Conservation (phyloP, 2,113 vertebrate genomes). For the Hemiscyllium ocellatum region DNA sequence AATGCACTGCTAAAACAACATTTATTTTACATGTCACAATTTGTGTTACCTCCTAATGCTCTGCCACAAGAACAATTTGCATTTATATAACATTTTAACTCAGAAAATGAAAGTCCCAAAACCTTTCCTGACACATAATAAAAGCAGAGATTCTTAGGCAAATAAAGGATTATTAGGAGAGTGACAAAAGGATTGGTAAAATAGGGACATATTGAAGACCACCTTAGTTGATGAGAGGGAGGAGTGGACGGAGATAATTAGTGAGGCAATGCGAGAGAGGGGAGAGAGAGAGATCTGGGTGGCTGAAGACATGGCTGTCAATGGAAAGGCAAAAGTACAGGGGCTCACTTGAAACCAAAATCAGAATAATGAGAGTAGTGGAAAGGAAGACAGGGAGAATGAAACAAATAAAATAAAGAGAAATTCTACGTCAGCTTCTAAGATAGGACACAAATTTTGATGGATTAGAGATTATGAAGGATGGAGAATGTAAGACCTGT, state of each 20-base stretch:
- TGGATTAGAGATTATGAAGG: not conserved
- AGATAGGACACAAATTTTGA: not conserved
- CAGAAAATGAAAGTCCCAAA: not conserved
- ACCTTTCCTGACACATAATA: not conserved
- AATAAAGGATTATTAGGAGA: not conserved
- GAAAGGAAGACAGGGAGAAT: not conserved
- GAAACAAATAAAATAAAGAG: not conserved
- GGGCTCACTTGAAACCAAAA: not conserved
- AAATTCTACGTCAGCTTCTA: not conserved
- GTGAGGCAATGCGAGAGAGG: not conserved
- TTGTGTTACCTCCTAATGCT: not conserved
- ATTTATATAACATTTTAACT: not conserved
- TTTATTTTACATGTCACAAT: not conserved
- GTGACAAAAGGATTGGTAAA: not conserved
- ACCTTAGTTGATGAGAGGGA: not conserved
- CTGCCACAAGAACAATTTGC: conserved; percentile 1
- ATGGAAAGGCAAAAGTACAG: not conserved
- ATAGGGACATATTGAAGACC: not conserved
- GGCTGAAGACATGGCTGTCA: not conserved
- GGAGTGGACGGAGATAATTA: not conserved
- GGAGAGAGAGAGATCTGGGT: not conserved
- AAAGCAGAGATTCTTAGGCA: not conserved
- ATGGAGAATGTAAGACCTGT: not conserved
- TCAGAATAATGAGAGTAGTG: not conserved
- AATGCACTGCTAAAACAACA: not conserved